phyloP scores from a whole-genome alignment of 1,140 invertebrate species.

The Linepithema humile region DNA sequence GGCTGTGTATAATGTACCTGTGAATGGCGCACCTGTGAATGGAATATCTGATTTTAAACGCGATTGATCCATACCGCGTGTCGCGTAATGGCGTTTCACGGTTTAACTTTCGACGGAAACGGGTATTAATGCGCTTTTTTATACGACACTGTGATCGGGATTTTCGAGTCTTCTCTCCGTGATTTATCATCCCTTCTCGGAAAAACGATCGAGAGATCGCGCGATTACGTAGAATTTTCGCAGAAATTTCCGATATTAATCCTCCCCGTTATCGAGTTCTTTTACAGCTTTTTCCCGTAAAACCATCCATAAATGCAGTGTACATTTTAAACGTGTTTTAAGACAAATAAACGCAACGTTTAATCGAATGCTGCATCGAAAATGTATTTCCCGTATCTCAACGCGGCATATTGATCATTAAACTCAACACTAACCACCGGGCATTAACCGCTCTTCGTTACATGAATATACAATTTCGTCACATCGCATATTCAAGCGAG shows the following conservation, averaged over 20 bases:
- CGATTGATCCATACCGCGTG: background rate
- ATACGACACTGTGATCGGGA: background rate
- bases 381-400: background rate
- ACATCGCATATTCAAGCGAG: background rate
- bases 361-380: too few species aligned
- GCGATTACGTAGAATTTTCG: background rate
- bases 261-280: background rate
- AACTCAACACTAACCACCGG: conserved; percentile 11
- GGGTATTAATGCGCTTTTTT: conserved; percentile 18
- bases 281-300: background rate
- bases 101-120: background rate
- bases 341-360: too few species aligned
- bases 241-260: background rate
- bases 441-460: background rate
- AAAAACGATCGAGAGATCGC: background rate
- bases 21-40: background rate
- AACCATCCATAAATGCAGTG: background rate
- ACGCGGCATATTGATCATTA: background rate
- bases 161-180: background rate
- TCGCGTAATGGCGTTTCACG: background rate
- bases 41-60: conserved; percentile 7
- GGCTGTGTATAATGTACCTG: background rate
- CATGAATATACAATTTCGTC: conserved; percentile 30
- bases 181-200: background rate
- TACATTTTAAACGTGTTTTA: background rate